phyloP scores from a whole-genome alignment of 2,888 invertebrate genomes.

The Digitonthophagus gazella region DNA sequence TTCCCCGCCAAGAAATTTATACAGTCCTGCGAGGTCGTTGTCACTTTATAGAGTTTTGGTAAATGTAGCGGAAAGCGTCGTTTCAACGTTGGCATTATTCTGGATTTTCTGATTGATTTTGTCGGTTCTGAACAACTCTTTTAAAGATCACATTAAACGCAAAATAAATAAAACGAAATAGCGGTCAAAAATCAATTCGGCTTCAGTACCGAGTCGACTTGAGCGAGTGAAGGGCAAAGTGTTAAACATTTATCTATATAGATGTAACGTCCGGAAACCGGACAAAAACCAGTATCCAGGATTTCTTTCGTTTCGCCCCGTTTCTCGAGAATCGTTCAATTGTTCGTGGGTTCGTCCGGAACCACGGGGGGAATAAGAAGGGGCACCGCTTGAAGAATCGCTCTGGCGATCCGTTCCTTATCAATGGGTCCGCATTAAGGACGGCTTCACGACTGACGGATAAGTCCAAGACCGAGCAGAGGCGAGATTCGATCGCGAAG shows the following conservation, averaged over 20 bases:
- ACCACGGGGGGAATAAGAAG: background rate
- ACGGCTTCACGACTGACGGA: slow-evolving; percentile 10
- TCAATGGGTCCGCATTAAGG: slow-evolving; percentile 13
- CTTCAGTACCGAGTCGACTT: background rate
- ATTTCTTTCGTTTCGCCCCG: slow-evolving; percentile 13
- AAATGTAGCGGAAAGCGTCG: slow-evolving; percentile 40
- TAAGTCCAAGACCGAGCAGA: background rate
- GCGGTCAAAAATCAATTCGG: background rate
- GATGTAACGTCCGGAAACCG: slow-evolving; percentile 14
- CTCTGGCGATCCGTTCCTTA: slow-evolving; percentile 8
- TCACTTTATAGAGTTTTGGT: slow-evolving; percentile 38
- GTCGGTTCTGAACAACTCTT: background rate
- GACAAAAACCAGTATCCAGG: slow-evolving; percentile 10
- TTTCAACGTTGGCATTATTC: background rate
- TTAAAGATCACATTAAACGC: background rate
- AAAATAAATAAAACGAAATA: background rate
- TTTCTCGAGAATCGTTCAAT: slow-evolving; percentile 6
- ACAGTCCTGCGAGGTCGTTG: slow-evolving; percentile 40
- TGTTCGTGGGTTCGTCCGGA: background rate
- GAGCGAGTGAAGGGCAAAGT: slow-evolving; percentile 1
- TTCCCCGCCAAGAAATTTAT: slow-evolving; percentile 42
- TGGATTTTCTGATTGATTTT: background rate
- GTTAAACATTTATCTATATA: slow-evolving; percentile 18
- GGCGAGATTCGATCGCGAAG: background rate
- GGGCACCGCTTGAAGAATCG: slow-evolving; percentile 2